Base-by-base conservation (phyloP, 2,113 vertebrate species). In the Podarcis cretensis region DNA sequence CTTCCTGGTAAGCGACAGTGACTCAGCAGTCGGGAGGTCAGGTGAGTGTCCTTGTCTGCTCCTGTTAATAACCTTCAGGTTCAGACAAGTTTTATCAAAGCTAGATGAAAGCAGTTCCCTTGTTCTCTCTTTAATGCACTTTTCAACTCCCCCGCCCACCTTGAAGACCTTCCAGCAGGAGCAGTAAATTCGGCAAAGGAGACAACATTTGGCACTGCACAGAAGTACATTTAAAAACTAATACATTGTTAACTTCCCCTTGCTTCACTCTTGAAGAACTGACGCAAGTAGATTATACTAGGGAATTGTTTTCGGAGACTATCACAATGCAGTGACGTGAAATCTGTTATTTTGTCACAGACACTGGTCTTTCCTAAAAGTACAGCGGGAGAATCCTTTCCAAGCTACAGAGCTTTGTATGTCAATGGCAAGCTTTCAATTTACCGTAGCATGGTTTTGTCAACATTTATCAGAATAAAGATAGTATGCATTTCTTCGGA, bases 401-500 rank as follows among this genome's bases (percentile, higher is more conserved):
- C 83, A 32, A 90, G 63, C 54, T 79, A 69, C 14, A 69, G 20
- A 0, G 23, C 43, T 81, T 91, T 37, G 30, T 0, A 0, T 4
- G 12, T 20, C 77, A 84, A 85, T 81, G 59, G 68, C 43, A 93
- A 90, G 57, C 89, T 89, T 43, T 76, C 54, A 32, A 84, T 80
- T 94, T 75, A 16, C 20, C 40, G 30, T 40, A 63, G 59, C 23
- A 7, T 77, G 18, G 83, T 85, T 92, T 89, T 32, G 0, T 77
- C 69, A 57, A 89, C 54, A 83, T 66, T 66, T 75, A 92, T 54
- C 83, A 87, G 85, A 71, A 89, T 0, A n/a, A 73, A 89, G 88
- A 91, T 0, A 69, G 13, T 66, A n/a, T 82, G 79, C 0, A 89
- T 91, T 91, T 87, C 16, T 63, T 91, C 71, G 76, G 83, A 94